phyloP scores from a whole-genome alignment of 2,797 vertebrate genomes.

The Rhinella marina region DNA sequence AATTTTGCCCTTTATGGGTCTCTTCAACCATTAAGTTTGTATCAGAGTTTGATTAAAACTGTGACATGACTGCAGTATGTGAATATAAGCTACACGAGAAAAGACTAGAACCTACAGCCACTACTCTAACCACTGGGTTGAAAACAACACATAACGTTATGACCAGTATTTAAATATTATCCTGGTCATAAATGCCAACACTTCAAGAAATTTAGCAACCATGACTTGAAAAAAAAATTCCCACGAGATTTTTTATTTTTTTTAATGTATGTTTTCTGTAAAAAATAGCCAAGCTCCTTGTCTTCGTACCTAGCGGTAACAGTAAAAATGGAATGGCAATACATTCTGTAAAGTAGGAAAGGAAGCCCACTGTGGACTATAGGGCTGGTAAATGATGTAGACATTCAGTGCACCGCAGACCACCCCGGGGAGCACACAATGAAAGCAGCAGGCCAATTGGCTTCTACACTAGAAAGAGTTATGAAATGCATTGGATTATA shows the following conservation, averaged over 20 bases:
- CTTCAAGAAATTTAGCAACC: neutral
- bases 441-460: slow-evolving; percentile 35
- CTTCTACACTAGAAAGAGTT: slow-evolving; percentile 28
- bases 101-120: neutral
- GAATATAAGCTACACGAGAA: neutral
- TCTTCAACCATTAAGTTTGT: neutral
- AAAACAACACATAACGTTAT: neutral
- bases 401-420: slow-evolving; percentile 25
- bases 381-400: slow-evolving; percentile 19
- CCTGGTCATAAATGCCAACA: neutral
- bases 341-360: slow-evolving; percentile 22
- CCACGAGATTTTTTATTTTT: neutral
- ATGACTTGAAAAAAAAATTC: neutral
- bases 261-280: neutral
- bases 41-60: neutral
- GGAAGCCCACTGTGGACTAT: slow-evolving; percentile 33
- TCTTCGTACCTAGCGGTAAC: slow-evolving; percentile 10
- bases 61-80: neutral
- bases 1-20: neutral
- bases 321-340: slow-evolving; percentile 16
- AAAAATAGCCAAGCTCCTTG: neutral
- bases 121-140: neutral
- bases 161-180: neutral
- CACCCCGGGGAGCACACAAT: slow-evolving; percentile 36
- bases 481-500: slow-evolving; percentile 50